These are phyloP conservation scores for Drosophila suboccidentalis DNA, from an alignment of 2,888 invertebrate genomes.

Conservation along the genomic window DNA sequence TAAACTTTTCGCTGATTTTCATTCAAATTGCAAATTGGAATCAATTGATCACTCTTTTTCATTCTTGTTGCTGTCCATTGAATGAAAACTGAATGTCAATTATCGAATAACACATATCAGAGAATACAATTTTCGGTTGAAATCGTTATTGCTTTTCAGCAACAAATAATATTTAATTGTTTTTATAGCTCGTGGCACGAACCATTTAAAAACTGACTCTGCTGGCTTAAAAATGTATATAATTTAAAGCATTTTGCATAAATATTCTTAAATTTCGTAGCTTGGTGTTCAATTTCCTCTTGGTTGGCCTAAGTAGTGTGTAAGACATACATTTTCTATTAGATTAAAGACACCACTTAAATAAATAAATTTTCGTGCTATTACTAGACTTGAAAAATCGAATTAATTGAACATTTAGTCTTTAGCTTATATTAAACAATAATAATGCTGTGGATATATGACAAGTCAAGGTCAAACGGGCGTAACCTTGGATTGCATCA, in stretches of 20 bases:
- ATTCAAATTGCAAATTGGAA: conserved; percentile 1
- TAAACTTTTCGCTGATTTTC: neutral
- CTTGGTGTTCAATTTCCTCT: neutral
- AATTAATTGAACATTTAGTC: too few relatives aligned
- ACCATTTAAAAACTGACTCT: too few relatives aligned
- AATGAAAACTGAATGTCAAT: neutral
- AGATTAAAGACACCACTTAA: neutral
- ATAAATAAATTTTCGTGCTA: neutral
- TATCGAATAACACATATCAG: neutral
- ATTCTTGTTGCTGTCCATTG: neutral
- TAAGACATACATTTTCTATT: neutral
- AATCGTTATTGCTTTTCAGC: neutral
- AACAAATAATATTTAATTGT: neutral
- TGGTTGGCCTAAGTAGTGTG: neutral
- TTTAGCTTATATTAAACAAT: neutral
- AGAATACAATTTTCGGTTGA: neutral
- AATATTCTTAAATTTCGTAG: neutral
- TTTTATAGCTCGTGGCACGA: too few relatives aligned
- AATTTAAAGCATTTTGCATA: conserved; percentile 2
- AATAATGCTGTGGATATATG: neutral
- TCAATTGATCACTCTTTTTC: neutral
- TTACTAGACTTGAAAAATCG: too few relatives aligned
- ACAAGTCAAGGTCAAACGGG: conserved; percentile 4
- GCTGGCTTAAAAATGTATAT: too few relatives aligned
- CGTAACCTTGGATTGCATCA: neutral